A percentile compares a stretch with the other conserved stretches of the same genome.
Evolutionary conservation across 2,113 vertebrate genomes (phyloP).

Genomic region (Zonotrichia leucophrys): DNA sequence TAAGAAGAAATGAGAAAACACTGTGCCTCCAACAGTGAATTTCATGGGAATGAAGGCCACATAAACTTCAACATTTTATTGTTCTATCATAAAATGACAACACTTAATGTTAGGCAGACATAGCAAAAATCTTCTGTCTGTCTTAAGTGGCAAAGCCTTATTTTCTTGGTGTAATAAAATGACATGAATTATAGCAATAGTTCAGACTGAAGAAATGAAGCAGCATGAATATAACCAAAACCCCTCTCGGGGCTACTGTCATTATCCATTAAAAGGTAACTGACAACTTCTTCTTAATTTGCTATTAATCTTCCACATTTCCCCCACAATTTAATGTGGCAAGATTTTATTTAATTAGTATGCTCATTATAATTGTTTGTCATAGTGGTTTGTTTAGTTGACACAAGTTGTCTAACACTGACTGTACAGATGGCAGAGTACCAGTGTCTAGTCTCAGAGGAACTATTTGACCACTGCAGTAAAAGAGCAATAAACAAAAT

Average conservation of each 20-base stretch:
- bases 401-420: constrained; percentile 75
- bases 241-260: constrained; percentile 37
- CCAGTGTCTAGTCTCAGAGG: constrained; percentile 77
- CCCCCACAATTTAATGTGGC: constrained; percentile 34
- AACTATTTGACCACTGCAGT: constrained; percentile 86
- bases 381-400: constrained; percentile 67
- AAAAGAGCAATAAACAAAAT: constrained; percentile 91
- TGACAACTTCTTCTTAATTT: constrained; percentile 64
- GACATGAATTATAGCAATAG: not conserved
- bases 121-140: not conserved
- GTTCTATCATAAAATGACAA: not conserved
- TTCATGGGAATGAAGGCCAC: not conserved
- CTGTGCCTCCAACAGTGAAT: not conserved
- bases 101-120: not conserved
- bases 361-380: constrained; percentile 76
- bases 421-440: constrained; percentile 77
- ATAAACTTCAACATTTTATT: not conserved
- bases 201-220: not conserved
- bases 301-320: constrained; percentile 61
- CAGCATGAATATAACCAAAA: constrained; percentile 25
- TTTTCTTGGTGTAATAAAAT: not conserved
- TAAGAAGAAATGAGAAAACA: not conserved
- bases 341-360: constrained; percentile 77
- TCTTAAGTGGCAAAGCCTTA: not conserved
- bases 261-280: constrained; percentile 45